Evolutionary conservation across 2,797 vertebrate genomes (phyloP).

Genomic region (Taeniopygia guttata): DNA sequence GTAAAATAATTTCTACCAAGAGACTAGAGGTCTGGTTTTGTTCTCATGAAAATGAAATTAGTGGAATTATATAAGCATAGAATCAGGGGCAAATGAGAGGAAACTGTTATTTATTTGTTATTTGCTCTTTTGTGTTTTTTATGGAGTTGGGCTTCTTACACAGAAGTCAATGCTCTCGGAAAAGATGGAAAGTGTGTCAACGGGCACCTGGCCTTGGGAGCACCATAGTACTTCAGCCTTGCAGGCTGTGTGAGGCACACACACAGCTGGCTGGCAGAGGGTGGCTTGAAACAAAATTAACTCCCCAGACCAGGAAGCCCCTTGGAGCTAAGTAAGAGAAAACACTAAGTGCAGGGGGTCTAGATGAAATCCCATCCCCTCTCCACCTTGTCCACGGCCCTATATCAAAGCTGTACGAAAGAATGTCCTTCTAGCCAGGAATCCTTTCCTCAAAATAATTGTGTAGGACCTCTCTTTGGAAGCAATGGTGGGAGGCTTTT

Average conservation of each 20-base stretch:
- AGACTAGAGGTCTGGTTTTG: conserved; percentile 37
- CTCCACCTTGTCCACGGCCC: not conserved
- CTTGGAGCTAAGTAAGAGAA: not conserved
- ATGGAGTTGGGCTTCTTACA: not conserved
- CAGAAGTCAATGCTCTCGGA: not conserved
- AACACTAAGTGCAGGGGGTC: not conserved
- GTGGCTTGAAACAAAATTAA: not conserved
- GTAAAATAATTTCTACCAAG: conserved; percentile 10
- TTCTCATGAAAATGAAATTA: conserved; percentile 44
- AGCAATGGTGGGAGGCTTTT: not conserved
- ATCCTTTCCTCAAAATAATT: not conserved
- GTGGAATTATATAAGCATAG: not conserved
- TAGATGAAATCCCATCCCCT: not conserved
- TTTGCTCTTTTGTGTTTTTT: not conserved
- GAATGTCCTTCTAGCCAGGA: not conserved
- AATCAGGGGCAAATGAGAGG: conserved; percentile 25
- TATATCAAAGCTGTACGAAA: not conserved
- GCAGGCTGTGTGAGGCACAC: not conserved
- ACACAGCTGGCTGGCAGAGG: not conserved
- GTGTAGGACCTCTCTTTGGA: not conserved
- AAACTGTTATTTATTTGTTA: conserved; percentile 9
- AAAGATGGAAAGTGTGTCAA: not conserved
- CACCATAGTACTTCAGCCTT: not conserved
- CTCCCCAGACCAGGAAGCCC: not conserved
- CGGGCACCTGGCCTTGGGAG: not conserved